Conservation (phyloP, 1,140 invertebrate genomes). For the Nasonia vitripennis region DNA sequence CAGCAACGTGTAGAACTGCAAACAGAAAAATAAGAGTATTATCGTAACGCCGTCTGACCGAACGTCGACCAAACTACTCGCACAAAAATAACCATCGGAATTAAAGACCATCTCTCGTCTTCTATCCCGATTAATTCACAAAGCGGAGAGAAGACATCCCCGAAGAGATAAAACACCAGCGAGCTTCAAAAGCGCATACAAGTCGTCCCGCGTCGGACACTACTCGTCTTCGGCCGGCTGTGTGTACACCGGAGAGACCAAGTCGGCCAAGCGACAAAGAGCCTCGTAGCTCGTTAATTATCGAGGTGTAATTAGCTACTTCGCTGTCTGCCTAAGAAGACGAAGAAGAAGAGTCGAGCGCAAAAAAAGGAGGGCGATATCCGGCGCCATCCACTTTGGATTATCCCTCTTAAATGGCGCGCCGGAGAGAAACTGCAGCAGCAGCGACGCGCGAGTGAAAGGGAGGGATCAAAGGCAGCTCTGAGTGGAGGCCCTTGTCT, state of each 20-base stretch:
- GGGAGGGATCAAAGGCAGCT: neutral
- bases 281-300: conserved; percentile 59
- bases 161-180: neutral
- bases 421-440: neutral
- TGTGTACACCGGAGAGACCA: neutral
- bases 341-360: conserved; percentile 3
- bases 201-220: neutral
- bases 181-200: neutral
- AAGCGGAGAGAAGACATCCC: neutral
- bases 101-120: too few relatives aligned
- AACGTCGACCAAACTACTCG: neutral
- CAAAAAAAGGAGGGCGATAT: neutral
- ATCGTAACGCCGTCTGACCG: too few relatives aligned
- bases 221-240: neutral
- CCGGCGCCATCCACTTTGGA: conserved; percentile 42
- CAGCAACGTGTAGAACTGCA: conserved; percentile 84
- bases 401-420: conserved; percentile 48
- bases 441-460: neutral
- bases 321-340: neutral
- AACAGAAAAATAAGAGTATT: conserved; percentile 63
- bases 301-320: conserved; percentile 63
- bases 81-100: too few relatives aligned
- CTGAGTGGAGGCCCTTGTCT: neutral
- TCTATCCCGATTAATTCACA: too few relatives aligned
- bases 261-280: neutral